Evolutionary conservation across 2,113 vertebrate genomes (phyloP).

Genomic region (Mola mola): DNA sequence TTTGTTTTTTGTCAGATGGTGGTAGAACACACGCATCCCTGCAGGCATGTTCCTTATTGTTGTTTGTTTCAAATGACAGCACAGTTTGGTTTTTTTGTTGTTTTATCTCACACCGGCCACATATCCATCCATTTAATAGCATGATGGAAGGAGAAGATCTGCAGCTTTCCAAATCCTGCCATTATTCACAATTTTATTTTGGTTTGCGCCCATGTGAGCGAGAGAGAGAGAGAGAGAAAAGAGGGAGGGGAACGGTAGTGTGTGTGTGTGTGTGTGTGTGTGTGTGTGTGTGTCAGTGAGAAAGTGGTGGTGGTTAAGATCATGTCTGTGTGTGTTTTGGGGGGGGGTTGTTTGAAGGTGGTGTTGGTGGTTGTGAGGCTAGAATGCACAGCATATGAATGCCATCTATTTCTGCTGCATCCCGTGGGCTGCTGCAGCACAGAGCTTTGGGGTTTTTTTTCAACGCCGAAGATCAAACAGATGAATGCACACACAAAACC

Average conservation of each 20-base stretch:
- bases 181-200: slow-evolving; percentile 72
- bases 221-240: slow-evolving; percentile 59
- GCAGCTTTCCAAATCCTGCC: slow-evolving; percentile 53
- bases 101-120: slow-evolving; percentile 39
- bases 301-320: slow-evolving; percentile 25
- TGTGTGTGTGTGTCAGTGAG: slow-evolving; percentile 35
- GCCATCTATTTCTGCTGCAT: slow-evolving; percentile 73
- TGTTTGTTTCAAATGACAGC: slow-evolving; percentile 45
- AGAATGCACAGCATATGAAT: slow-evolving; percentile 55
- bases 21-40: slow-evolving; percentile 20
- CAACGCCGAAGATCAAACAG: slow-evolving; percentile 64
- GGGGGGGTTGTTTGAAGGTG: not conserved
- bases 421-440: slow-evolving; percentile 68
- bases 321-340: slow-evolving; percentile 9
- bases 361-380: slow-evolving; percentile 18
- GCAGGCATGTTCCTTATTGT: slow-evolving; percentile 30
- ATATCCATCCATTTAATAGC: slow-evolving; percentile 55
- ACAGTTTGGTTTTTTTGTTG: slow-evolving; percentile 46
- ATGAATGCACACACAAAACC: slow-evolving; percentile 24
- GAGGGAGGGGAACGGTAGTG: too few relatives aligned
- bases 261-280: slow-evolving; percentile 41
- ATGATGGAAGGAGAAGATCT: slow-evolving; percentile 36
- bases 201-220: slow-evolving; percentile 64
- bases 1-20: not conserved
- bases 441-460: slow-evolving; percentile 63